Percentiles rank a stretch among this genome's conserved stretches.
These are phyloP conservation scores for Propithecus coquereli DNA, from an alignment of 2,113 vertebrate genomes.

Conservation along the genomic window DNA sequence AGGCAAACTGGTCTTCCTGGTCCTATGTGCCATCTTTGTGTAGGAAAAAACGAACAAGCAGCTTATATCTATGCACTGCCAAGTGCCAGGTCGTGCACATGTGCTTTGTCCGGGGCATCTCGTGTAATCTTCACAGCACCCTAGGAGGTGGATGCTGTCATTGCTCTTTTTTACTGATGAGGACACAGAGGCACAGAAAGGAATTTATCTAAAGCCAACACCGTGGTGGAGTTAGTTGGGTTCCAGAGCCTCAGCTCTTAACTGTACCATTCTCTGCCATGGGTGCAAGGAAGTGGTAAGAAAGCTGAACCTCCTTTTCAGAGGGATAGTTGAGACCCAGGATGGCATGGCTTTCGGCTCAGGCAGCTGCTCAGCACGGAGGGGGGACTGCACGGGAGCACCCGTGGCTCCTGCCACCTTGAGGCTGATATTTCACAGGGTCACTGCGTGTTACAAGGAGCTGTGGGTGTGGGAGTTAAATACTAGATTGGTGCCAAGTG, in stretches of 20 bases:
- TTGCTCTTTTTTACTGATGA: neutral
- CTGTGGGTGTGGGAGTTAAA: neutral
- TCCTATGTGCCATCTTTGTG: neutral
- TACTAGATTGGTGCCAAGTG: neutral
- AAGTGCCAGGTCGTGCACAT: neutral
- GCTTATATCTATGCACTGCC: neutral
- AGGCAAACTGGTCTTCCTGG: neutral
- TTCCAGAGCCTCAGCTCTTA: neutral
- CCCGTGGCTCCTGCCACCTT: fast-evolving
- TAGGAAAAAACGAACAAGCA: neutral
- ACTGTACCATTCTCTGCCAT: neutral
- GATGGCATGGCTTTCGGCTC: neutral
- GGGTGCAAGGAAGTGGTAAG: neutral
- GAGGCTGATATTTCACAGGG: neutral
- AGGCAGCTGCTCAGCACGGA: neutral
- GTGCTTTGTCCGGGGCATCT: fast-evolving
- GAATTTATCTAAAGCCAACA: neutral
- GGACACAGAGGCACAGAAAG: neutral
- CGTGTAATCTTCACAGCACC: neutral
- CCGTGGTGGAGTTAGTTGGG: neutral
- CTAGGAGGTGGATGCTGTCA: neutral
- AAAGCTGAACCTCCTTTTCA: neutral
- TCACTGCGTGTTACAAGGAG: neutral
- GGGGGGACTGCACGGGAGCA: neutral
- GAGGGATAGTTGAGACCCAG: neutral